A percentile compares a stretch with the other conserved stretches of the same genome.
phyloP scores from a whole-genome alignment of 2,797 vertebrate genomes.

The Artibeus jamaicensis region DNA sequence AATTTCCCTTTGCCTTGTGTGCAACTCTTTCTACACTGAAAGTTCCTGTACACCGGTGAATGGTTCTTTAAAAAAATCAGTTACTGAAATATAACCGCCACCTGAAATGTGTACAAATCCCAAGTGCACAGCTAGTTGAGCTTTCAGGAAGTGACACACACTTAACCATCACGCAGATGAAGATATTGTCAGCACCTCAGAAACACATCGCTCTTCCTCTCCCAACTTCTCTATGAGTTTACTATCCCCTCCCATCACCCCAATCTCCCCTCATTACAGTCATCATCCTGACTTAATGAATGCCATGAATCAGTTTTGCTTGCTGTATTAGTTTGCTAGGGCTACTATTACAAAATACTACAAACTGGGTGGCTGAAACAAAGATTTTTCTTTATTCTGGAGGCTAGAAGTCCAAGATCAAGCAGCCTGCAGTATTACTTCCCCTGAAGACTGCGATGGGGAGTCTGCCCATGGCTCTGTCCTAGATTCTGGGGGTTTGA shows the following conservation, averaged over 20 bases:
- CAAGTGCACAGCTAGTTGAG: neutral
- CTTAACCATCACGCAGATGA: neutral
- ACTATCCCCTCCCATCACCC: too few relatives aligned
- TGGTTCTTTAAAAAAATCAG: neutral
- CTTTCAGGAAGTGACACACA: neutral
- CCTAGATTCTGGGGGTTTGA: neutral
- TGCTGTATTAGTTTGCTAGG: neutral
- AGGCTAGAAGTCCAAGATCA: neutral
- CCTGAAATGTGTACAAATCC: neutral
- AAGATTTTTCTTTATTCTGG: neutral
- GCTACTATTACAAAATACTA: neutral
- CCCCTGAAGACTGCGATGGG: neutral
- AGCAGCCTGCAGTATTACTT: neutral
- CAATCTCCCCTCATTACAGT: fast-evolving
- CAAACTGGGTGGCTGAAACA: neutral
- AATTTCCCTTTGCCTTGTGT: neutral
- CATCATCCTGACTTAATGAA: neutral
- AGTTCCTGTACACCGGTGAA: neutral
- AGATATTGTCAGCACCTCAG: neutral
- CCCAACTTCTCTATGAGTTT: neutral
- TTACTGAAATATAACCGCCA: neutral
- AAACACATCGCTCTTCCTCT: fast-evolving
- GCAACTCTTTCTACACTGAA: neutral
- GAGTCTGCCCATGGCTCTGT: neutral
- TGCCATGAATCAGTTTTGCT: neutral